Percentiles rank a stretch among this genome's conserved stretches.
These are phyloP conservation scores for Epinephelus fuscoguttatus DNA, from an alignment of 2,113 vertebrate genomes.

Conservation along the genomic window DNA sequence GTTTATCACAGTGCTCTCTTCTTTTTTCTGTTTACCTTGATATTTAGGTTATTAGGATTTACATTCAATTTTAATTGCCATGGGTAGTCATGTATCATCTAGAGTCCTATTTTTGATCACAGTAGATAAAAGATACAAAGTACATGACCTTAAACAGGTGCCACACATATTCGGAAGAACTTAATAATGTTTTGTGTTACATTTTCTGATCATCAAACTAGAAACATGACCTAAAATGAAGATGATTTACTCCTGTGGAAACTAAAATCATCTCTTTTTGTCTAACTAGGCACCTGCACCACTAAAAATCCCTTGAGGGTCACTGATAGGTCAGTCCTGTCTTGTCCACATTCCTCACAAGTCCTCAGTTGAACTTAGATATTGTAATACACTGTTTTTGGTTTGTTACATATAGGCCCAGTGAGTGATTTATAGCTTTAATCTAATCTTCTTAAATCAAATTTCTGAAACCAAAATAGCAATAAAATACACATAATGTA, in stretches of 20 bases:
- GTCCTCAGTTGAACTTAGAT: not conserved
- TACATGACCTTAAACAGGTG: not conserved
- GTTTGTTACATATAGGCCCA: not conserved
- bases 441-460: not conserved
- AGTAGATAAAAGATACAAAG: not conserved
- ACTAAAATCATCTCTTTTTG: conserved; percentile 3
- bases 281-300: not conserved
- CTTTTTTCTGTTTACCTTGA: not conserved
- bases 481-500: not conserved
- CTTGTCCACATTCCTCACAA: not conserved
- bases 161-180: not conserved
- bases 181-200: not conserved
- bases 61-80: not conserved
- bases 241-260: not conserved
- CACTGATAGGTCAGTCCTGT: not conserved
- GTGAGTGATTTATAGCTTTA: not conserved
- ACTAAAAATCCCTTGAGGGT: not conserved
- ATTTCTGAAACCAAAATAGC: not conserved
- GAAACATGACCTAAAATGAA: not conserved
- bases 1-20: not conserved
- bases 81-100: not conserved
- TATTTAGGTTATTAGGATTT: not conserved
- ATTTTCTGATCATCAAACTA: not conserved
- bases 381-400: not conserved
- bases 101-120: not conserved